phyloP scores from a whole-genome alignment of 2,888 invertebrate genomes.

The Trichogramma dendrolimi region DNA sequence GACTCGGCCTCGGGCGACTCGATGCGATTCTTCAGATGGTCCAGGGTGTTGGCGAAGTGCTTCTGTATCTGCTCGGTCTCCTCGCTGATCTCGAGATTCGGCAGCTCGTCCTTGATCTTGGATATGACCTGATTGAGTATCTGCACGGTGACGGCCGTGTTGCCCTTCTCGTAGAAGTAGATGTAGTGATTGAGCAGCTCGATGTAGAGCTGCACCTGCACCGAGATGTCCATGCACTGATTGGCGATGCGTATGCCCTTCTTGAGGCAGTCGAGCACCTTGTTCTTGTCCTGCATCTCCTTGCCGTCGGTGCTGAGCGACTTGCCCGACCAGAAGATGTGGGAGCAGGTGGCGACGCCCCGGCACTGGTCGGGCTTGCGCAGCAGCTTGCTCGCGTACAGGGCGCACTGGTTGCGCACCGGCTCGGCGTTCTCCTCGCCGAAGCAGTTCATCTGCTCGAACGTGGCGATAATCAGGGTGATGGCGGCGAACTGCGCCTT shows the following conservation, averaged over 20 bases:
- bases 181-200: constrained; percentile 92
- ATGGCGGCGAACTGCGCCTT: constrained; percentile 95
- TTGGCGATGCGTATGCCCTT: constrained; percentile 92
- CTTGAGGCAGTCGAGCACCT: constrained; percentile 91
- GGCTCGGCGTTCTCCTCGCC: constrained; percentile 96
- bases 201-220: constrained; percentile 92
- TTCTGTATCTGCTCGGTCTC: constrained; percentile 96
- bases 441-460: constrained; percentile 92
- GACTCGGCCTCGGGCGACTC: constrained; percentile 66
- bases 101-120: constrained; percentile 89
- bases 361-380: constrained; percentile 98
- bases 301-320: constrained; percentile 53
- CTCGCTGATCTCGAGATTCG: constrained; percentile 88
- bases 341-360: constrained; percentile 88
- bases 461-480: constrained; percentile 89
- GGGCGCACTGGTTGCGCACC: constrained; percentile 88
- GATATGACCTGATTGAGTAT: constrained; percentile 73
- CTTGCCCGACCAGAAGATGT: constrained; percentile 95
- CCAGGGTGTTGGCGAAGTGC: constrained; percentile 87
- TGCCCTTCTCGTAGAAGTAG: constrained; percentile 87
- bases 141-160: constrained; percentile 63
- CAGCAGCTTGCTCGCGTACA: constrained; percentile 91
- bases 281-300: constrained; percentile 80
- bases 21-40: constrained; percentile 70
- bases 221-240: constrained; percentile 95